Percentiles rank a stretch among this genome's conserved stretches.
Evolutionary conservation across 2,797 vertebrate genomes (phyloP).

Genomic region (Chelmon rostratus): DNA sequence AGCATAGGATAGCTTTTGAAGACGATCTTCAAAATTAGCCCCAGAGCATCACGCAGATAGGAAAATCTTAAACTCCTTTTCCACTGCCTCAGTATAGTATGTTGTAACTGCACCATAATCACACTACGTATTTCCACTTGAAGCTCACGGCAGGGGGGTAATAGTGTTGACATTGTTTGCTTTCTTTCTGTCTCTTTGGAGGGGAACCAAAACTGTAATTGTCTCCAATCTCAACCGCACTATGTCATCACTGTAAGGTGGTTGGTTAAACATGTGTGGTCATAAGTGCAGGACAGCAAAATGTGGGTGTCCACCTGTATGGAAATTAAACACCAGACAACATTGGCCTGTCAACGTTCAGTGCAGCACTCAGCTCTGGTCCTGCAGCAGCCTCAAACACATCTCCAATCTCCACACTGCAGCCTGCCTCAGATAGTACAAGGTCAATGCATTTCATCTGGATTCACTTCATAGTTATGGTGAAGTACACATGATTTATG

Average conservation of each 20-base stretch:
- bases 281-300: constrained; percentile 10
- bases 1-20: background rate
- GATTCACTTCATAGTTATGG: background rate
- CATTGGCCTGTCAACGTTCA: constrained; percentile 3
- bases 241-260: background rate
- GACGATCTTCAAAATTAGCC: background rate
- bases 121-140: background rate
- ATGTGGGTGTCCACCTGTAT: background rate
- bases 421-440: background rate
- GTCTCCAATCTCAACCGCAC: constrained; percentile 6
- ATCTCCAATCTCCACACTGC: background rate
- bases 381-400: background rate
- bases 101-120: background rate
- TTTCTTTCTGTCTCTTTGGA: background rate
- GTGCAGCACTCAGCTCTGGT: background rate
- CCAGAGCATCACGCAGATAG: background rate
- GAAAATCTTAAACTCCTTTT: background rate
- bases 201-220: constrained; percentile 18
- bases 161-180: background rate
- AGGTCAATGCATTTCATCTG: background rate
- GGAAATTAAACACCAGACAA: constrained; percentile 31
- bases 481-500: background rate
- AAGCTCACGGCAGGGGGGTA: background rate
- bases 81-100: background rate
- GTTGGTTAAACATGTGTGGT: constrained; percentile 6